A percentile compares a stretch with the other conserved stretches of the same genome.
Conservation (phyloP, 2,797 vertebrate genomes). For the Myripristis murdjan region DNA sequence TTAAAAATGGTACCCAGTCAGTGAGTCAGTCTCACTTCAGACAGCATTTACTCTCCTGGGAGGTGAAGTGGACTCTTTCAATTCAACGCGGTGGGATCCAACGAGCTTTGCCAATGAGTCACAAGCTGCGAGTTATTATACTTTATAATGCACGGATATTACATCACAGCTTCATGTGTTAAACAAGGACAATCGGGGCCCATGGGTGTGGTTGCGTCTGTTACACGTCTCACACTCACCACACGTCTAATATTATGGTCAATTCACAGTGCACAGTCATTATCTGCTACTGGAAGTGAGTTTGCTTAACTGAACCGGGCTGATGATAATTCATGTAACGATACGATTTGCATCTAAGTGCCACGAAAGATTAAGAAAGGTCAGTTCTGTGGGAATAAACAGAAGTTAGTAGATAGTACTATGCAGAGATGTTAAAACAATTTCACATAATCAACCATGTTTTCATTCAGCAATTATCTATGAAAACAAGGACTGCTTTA, state of each 20-base stretch:
- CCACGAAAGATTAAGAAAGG: too few relatives aligned
- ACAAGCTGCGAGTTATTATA: conserved; percentile 48
- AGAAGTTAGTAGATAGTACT: too few relatives aligned
- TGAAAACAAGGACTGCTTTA: too few relatives aligned
- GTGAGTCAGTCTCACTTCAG: conserved; percentile 29
- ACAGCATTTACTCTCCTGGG: not conserved
- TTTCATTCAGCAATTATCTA: too few relatives aligned
- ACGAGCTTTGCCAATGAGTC: conserved; percentile 57
- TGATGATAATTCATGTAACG: not conserved
- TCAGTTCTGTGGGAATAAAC: too few relatives aligned
- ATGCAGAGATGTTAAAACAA: too few relatives aligned
- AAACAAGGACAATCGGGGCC: conserved; percentile 64
- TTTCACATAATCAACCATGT: too few relatives aligned
- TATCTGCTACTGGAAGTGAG: conserved; percentile 69
- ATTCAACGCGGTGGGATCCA: conserved; percentile 1
- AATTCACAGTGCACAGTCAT: conserved; percentile 40
- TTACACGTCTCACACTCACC: conserved; percentile 1
- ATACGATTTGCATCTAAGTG: not conserved
- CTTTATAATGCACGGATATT: conserved; percentile 80
- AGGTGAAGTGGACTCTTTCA: not conserved
- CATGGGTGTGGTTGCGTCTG: conserved; percentile 54
- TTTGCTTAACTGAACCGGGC: conserved; percentile 25
- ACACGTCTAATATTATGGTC: conserved; percentile 43
- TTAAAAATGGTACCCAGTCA: not conserved
- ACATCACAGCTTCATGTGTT: conserved; percentile 63